Base-by-base conservation (phyloP, 2,113 vertebrate species). In the Microcebus murinus region DNA sequence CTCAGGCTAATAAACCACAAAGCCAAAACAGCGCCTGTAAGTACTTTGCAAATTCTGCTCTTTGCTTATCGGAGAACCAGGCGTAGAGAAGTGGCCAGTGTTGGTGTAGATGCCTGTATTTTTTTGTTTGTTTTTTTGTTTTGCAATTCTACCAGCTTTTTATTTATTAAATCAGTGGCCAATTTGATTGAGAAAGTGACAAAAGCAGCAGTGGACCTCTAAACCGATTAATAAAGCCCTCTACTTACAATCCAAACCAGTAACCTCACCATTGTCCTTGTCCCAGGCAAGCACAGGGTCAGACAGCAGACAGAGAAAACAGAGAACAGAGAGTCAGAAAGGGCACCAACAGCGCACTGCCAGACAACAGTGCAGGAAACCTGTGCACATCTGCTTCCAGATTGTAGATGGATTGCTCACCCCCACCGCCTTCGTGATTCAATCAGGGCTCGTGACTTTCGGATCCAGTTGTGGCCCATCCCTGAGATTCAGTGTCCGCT, bases 221-320 rank as follows among this genome's bases (percentile, higher is more conserved):
- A n/a, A 17, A 91, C 82, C 90, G 97, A 96, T 96, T 20, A 29
- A 88, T 67, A 73, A 93, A 92, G 63, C 79, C 59, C 31, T 95
- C 94, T 96, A 97, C 97, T 95, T 92, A 93, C 36, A 96, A 96
- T 65, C 96, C 95, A 96, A 97, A 97, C 96, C 98, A 94, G 97
- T 92, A 95, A 97, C 97, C 97, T 98, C 95, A 63, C 76, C 34
- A 68, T 34, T 84, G 95, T 95, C 90, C 96, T 96, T 82, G 82
- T 88, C 97, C 71, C 97, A 97, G 98, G 97, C 97, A 98, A 98
- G 98, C 98, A 98, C 98, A 98, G 98, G 98, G 97, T 70, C 25
- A 98, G 97, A 97, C 89, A 98, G 98, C 98, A 94, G 97, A 96
- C 97, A 97, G 97, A 97, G 96, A 94, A 81, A 97, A 94, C 89